phyloP scores from a whole-genome alignment of 2,888 invertebrate species.

The Epsilonema sp. region DNA sequence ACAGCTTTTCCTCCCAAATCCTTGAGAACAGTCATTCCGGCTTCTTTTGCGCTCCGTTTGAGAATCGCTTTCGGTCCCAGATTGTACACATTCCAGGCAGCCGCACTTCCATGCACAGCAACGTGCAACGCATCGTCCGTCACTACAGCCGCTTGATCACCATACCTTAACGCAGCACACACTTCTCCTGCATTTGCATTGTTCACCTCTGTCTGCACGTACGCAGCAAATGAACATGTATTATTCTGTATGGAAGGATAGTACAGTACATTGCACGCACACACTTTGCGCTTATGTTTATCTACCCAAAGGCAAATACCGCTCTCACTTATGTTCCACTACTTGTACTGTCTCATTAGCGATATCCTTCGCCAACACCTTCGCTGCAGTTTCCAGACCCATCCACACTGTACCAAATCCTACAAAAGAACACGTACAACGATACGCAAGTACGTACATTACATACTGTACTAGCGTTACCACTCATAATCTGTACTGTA shows the following conservation, averaged over 20 bases:
- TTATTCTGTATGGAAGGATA: neutral
- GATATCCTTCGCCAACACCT: slow-evolving; percentile 40
- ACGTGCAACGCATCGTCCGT: slow-evolving; percentile 47
- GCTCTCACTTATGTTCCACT: slow-evolving; percentile 51
- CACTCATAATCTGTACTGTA: slow-evolving; percentile 4
- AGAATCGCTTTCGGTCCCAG: slow-evolving; percentile 47
- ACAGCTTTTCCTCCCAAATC: slow-evolving; percentile 18
- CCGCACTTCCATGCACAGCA: slow-evolving; percentile 47
- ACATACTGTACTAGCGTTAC: neutral
- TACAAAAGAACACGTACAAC: slow-evolving; percentile 11
- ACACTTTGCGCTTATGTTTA: too few species aligned
- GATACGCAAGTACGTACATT: neutral
- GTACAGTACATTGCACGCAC: neutral
- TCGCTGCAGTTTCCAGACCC: slow-evolving; percentile 49
- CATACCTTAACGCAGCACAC: too few species aligned
- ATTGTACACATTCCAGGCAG: slow-evolving; percentile 44
- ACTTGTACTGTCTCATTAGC: slow-evolving; percentile 52
- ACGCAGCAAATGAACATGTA: too few species aligned
- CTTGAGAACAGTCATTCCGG: slow-evolving; percentile 40
- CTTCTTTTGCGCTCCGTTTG: slow-evolving; percentile 43
- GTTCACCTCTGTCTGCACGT: too few species aligned
- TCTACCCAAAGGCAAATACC: too few species aligned
- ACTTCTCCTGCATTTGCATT: too few species aligned
- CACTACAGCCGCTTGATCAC: slow-evolving; percentile 44
- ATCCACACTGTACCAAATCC: slow-evolving; percentile 50